Conservation (phyloP, 2,113 vertebrate genomes). For the Podiceps cristatus region DNA sequence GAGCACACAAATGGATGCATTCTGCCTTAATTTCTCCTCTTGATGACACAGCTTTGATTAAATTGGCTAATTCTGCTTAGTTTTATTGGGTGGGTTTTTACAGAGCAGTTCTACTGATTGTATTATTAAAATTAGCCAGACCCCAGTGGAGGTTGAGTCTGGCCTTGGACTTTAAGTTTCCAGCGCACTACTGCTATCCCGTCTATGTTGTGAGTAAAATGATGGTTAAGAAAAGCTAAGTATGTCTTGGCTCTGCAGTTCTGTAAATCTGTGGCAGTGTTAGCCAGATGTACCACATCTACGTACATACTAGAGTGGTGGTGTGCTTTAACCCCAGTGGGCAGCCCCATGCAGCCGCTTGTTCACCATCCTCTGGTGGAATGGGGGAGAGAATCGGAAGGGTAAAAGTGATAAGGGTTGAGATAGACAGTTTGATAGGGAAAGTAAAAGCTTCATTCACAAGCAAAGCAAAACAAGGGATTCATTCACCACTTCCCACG, state of each 20-base stretch:
- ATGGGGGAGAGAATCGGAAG: too few relatives aligned
- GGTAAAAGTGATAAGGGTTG: neutral
- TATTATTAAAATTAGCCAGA: neutral
- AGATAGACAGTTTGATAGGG: neutral
- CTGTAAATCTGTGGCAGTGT: neutral
- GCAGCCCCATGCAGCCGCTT: accelerated
- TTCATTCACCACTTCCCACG: neutral
- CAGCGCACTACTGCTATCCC: neutral
- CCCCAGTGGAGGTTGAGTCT: neutral
- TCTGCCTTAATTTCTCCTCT: neutral
- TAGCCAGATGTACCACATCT: neutral
- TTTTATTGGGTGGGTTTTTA: neutral
- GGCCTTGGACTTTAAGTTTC: neutral
- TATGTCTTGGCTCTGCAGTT: neutral
- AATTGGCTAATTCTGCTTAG: neutral
- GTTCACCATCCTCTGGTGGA: accelerated
- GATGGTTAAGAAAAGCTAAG: neutral
- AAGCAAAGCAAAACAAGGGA: neutral
- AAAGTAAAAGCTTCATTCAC: accelerated
- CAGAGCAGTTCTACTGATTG: neutral
- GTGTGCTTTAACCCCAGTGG: neutral
- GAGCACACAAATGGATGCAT: neutral
- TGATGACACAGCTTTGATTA: neutral
- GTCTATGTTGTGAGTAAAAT: neutral
- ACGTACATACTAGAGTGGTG: neutral